A percentile compares a stretch with the other conserved stretches of the same genome.
Conservation (phyloP, 2,113 vertebrate species). For the Riparia riparia region DNA sequence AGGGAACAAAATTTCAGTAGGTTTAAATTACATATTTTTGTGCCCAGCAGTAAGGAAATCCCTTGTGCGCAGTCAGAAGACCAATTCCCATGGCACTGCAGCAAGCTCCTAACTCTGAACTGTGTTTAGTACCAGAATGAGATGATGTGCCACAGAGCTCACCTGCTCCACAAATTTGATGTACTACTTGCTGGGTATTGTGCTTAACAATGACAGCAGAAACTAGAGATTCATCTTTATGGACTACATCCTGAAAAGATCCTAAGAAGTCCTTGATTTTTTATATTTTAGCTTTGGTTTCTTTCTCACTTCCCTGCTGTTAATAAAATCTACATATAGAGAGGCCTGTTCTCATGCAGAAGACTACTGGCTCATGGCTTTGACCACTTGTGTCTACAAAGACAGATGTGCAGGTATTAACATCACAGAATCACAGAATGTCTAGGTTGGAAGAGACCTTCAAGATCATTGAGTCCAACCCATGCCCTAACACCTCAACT, state of each 20-base stretch:
- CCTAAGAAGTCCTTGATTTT: neutral
- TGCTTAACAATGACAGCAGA: neutral
- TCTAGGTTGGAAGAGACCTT: too few species aligned
- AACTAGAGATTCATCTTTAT: neutral
- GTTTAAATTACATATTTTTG: neutral
- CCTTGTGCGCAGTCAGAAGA: neutral
- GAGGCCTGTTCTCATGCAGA: neutral
- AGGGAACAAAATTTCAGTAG: neutral
- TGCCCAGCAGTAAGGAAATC: neutral
- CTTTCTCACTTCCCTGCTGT: neutral
- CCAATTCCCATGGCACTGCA: neutral
- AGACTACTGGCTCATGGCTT: neutral
- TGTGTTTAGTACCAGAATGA: neutral
- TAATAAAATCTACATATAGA: neutral
- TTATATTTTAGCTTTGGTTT: neutral
- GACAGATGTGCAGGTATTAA: neutral
- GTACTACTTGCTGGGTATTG: accelerated
- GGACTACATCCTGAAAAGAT: neutral
- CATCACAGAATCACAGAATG: neutral
- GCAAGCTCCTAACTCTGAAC: neutral
- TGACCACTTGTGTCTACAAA: neutral
- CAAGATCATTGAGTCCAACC: too few species aligned
- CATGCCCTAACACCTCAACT: too few species aligned
- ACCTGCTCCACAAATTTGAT: neutral
- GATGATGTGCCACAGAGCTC: neutral